Base-by-base conservation (phyloP, 92 coral and sea anemone species). In the Heliopora coerulea region DNA sequence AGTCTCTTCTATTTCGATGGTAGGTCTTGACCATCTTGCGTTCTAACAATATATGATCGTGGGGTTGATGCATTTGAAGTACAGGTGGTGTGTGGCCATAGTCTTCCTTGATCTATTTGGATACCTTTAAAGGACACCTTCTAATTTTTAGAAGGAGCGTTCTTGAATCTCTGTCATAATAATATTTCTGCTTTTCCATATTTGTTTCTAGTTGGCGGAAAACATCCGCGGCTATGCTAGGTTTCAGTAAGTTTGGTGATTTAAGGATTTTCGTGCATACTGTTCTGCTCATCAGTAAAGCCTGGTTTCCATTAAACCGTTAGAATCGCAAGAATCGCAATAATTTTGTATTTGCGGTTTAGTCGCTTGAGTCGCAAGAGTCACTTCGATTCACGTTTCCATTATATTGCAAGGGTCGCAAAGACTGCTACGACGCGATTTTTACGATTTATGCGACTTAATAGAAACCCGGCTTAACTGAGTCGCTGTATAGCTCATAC, bases 401-500 rank as follows among this genome's bases (percentile, higher is more conserved):
- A n/a, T n/a, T n/a, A n/a, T n/a, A n/a, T n/a, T n/a, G n/a, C n/a
- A n/a, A n/a, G n/a, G n/a, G n/a, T n/a, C n/a, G n/a, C n/a, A n/a
- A n/a, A n/a, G n/a, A n/a, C n/a, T n/a, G n/a, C n/a, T n/a, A n/a
- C n/a, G n/a, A n/a, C n/a, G n/a, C n/a, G n/a, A n/a, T n/a, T n/a
- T n/a, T n/a, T n/a, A n/a, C n/a, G n/a, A n/a, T n/a, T n/a, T n/a
- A n/a, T n/a, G n/a, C n/a, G n/a, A n/a, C n/a, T n/a, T n/a, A n/a
- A n/a, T n/a, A n/a, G n/a, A n/a, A n/a, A n/a, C n/a, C 54, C 0
- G 0, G n/a, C n/a, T n/a, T 21, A 62, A 20, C 48, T 62, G 44
- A 8, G 60, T 17, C 26, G 89, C 86, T 18, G 89, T 66, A 44
- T 82, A 78, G 1, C 57, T n/a, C 81, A 78, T 69, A 18, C 86